phyloP scores from a whole-genome alignment of 2,888 invertebrate species.

The Conus canariensis region DNA sequence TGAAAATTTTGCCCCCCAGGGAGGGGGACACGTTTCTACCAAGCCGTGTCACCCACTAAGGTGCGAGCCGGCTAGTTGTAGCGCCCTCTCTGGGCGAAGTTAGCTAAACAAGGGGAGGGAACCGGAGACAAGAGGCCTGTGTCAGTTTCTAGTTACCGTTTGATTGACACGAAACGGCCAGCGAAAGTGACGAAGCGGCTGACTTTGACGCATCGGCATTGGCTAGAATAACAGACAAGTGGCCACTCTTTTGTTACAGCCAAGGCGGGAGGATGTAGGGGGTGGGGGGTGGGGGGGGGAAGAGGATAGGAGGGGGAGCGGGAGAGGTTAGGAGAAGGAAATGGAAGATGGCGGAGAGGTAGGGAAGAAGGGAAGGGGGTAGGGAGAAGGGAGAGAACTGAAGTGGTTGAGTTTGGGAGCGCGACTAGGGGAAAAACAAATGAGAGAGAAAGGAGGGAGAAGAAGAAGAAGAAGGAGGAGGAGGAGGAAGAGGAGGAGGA shows the following conservation, averaged over 20 bases:
- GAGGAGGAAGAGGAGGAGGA: background rate
- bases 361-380: no score
- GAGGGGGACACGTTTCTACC: background rate
- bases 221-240: background rate
- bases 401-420: background rate
- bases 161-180: conserved; percentile 34
- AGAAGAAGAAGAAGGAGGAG: background rate
- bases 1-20: background rate
- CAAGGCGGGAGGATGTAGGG: background rate
- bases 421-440: no score
- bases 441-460: background rate
- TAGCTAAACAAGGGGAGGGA: conserved; percentile 32
- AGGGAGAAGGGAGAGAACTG: background rate
- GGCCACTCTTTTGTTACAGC: background rate
- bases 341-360: background rate
- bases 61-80: background rate
- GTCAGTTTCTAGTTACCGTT: conserved; percentile 33
- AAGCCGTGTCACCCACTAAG: background rate
- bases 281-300: no score
- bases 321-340: background rate
- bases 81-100: background rate
- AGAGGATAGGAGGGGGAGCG: background rate
- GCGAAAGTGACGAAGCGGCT: conserved; percentile 32
- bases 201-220: conserved; percentile 16
- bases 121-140: conserved; percentile 3